A percentile compares a stretch with the other conserved stretches of the same genome.
phyloP scores from a whole-genome alignment of 2,797 vertebrate genomes.

The Lacerta viridis region DNA sequence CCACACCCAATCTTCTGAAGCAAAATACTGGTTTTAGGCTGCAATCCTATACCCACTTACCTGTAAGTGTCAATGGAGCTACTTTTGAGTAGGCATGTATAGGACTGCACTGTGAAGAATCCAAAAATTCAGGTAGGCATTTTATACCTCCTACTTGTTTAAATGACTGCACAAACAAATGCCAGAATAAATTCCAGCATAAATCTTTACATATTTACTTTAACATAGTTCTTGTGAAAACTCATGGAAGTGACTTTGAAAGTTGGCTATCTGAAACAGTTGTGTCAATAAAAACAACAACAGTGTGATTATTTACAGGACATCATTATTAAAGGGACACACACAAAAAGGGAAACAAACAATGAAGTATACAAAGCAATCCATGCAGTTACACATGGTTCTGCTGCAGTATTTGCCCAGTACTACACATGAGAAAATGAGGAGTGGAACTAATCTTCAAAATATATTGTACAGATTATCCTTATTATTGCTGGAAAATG shows the following conservation, averaged over 20 bases:
- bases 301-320: constrained; percentile 33
- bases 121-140: background rate
- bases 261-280: constrained; percentile 48
- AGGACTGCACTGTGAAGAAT: background rate
- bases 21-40: background rate
- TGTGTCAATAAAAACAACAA: constrained; percentile 6
- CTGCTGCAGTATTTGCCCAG: constrained; percentile 65
- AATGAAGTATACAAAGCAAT: constrained; percentile 30
- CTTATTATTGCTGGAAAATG: constrained; percentile 78
- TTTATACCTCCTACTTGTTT: background rate
- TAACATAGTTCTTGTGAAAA: constrained; percentile 35
- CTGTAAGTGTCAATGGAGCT: background rate
- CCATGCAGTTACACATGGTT: constrained; percentile 60
- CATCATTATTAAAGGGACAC: background rate
- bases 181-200: background rate
- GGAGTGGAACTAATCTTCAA: constrained; percentile 59
- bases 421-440: constrained; percentile 66
- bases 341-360: constrained; percentile 6
- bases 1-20: background rate
- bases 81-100: background rate
- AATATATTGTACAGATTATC: constrained; percentile 75
- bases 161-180: constrained; percentile 42
- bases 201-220: constrained; percentile 25
- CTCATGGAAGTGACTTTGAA: constrained; percentile 19
- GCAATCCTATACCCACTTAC: background rate